Conservation (phyloP, 2,888 invertebrate species). For the Perithous albicinctus region DNA sequence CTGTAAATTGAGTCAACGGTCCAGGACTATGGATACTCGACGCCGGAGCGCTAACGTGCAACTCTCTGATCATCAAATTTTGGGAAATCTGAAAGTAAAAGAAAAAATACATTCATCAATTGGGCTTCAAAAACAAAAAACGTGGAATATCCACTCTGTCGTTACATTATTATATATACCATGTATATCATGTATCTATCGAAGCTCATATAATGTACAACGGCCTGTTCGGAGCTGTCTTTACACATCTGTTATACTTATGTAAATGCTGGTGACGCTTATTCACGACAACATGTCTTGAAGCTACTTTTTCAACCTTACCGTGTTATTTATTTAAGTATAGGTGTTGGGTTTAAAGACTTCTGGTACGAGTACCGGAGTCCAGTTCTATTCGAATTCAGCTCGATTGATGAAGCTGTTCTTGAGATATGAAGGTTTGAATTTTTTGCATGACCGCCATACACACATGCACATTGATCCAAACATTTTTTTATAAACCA, state of each 20-base stretch:
- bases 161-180: not conserved
- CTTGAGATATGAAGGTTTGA: too few relatives aligned
- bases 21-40: constrained; percentile 78
- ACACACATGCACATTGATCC: too few relatives aligned
- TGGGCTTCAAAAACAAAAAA: not conserved
- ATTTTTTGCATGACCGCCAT: too few relatives aligned
- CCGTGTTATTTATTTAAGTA: not conserved
- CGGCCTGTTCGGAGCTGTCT: not conserved
- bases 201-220: too few relatives aligned
- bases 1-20: constrained; percentile 92
- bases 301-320: not conserved
- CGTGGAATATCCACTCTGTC: not conserved
- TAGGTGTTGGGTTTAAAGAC: too few relatives aligned
- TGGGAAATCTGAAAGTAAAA: constrained; percentile 69
- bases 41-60: constrained; percentile 70
- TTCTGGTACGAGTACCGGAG: too few relatives aligned
- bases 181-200: too few relatives aligned
- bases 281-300: not conserved
- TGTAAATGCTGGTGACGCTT: not conserved
- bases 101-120: not conserved
- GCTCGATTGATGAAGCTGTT: too few relatives aligned
- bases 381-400: too few relatives aligned
- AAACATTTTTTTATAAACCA: too few relatives aligned
- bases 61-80: constrained; percentile 61
- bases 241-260: not conserved